Conservation (phyloP, 2,888 invertebrate genomes). For the Agonopterix heracliana region DNA sequence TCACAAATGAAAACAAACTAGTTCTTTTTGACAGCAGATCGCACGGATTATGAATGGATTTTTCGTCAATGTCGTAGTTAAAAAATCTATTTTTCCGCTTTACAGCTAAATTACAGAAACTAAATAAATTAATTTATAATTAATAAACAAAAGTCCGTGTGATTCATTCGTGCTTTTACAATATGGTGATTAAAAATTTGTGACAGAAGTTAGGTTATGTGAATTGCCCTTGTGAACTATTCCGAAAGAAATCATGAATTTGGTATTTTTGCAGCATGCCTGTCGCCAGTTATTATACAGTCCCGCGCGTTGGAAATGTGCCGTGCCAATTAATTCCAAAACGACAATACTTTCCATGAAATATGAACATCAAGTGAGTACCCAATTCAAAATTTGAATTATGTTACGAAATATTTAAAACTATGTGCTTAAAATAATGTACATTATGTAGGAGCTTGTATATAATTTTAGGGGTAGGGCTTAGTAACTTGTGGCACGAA, state of each 20-base stretch:
- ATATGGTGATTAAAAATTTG: constrained; percentile 34
- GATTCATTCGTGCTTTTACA: constrained; percentile 19
- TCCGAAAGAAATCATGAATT: constrained; percentile 13
- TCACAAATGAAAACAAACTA: constrained; percentile 1
- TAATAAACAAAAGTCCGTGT: constrained; percentile 19
- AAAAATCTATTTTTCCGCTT: constrained; percentile 35
- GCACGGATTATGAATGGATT: constrained; percentile 45
- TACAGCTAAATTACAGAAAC: constrained; percentile 25
- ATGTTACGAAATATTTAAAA: too few species aligned
- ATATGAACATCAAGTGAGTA: constrained; percentile 49
- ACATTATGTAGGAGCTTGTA: too few species aligned
- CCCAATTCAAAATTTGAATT: too few species aligned
- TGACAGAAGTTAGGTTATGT: constrained; percentile 42
- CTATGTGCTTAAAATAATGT: too few species aligned
- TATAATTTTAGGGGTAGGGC: too few species aligned
- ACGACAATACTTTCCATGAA: constrained; percentile 37
- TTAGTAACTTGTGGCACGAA: too few species aligned
- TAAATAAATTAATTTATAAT: constrained; percentile 16
- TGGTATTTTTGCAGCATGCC: constrained; percentile 49
- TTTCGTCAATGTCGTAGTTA: constrained; percentile 37
- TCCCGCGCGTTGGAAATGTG: constrained; percentile 65
- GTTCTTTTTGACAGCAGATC: constrained; percentile 39
- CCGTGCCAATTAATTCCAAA: constrained; percentile 52
- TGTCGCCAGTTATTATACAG: constrained; percentile 64
- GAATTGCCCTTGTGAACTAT: constrained; percentile 31